phyloP scores from a whole-genome alignment of 2,888 invertebrate genomes.

The Doris montereyensis region DNA sequence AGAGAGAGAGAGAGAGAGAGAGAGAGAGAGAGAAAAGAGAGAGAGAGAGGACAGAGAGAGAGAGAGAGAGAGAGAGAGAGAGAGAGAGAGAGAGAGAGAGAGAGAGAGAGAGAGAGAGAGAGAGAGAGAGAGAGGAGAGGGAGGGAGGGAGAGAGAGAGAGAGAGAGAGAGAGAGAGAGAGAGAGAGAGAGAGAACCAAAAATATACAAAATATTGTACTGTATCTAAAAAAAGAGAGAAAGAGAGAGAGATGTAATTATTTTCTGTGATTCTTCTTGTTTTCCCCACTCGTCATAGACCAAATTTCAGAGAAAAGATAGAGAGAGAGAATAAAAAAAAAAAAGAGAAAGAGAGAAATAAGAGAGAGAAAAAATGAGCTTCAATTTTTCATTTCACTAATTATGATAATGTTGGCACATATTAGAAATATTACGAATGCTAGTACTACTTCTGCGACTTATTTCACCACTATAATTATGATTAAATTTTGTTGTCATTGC shows the following conservation, averaged over 20 bases:
- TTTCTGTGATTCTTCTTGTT: no score
- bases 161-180: background rate
- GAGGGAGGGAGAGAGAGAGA: background rate
- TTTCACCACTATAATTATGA: no score
- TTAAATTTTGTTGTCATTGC: no score
- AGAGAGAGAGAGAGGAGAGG: background rate
- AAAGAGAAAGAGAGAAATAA: background rate
- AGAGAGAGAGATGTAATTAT: background rate
- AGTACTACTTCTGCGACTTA: background rate
- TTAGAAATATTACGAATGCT: background rate
- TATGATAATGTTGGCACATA: background rate
- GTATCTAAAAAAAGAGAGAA: background rate
- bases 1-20: background rate
- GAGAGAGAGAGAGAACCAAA: background rate
- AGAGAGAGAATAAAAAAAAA: background rate
- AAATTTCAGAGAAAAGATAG: no score
- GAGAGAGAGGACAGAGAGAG: background rate
- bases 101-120: background rate
- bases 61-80: background rate
- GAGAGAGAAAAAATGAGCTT: background rate
- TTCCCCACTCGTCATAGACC: no score
- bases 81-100: background rate
- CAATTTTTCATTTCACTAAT: background rate
- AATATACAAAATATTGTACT: background rate
- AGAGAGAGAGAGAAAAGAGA: background rate